phyloP scores from a whole-genome alignment of 2,113 vertebrate genomes.

The Scytalopus superciliaris region DNA sequence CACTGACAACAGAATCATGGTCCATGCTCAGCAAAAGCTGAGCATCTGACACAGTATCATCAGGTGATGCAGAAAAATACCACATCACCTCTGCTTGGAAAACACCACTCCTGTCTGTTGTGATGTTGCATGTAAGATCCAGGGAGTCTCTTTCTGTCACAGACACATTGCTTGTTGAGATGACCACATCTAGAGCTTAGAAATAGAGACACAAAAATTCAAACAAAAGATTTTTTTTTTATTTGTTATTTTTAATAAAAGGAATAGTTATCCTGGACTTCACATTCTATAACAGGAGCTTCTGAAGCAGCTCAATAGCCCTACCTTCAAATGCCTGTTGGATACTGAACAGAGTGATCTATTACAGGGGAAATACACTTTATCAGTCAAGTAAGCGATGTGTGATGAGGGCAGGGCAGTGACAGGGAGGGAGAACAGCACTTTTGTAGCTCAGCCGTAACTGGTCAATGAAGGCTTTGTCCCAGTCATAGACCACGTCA shows the following conservation, averaged over 20 bases:
- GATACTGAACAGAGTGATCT: neutral
- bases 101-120: conserved; percentile 70
- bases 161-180: conserved; percentile 64
- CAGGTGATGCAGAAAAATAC: conserved; percentile 67
- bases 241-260: neutral
- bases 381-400: neutral
- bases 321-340: neutral
- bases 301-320: neutral
- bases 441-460: neutral
- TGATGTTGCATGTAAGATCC: conserved; percentile 76
- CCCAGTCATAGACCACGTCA: neutral
- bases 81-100: conserved; percentile 70
- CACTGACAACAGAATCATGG: conserved; percentile 66
- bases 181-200: conserved; percentile 70
- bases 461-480: neutral
- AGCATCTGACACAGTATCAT: conserved; percentile 45
- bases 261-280: neutral
- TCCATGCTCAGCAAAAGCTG: conserved; percentile 69
- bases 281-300: neutral
- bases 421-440: neutral
- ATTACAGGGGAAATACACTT: neutral
- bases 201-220: conserved; percentile 38
- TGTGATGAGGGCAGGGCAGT: neutral
- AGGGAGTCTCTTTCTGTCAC: conserved; percentile 72
- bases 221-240: neutral